Percentiles rank a stretch among this genome's conserved stretches.
Evolutionary conservation across 2,888 invertebrate species (phyloP).

Genomic region (Tipula helvola): DNA sequence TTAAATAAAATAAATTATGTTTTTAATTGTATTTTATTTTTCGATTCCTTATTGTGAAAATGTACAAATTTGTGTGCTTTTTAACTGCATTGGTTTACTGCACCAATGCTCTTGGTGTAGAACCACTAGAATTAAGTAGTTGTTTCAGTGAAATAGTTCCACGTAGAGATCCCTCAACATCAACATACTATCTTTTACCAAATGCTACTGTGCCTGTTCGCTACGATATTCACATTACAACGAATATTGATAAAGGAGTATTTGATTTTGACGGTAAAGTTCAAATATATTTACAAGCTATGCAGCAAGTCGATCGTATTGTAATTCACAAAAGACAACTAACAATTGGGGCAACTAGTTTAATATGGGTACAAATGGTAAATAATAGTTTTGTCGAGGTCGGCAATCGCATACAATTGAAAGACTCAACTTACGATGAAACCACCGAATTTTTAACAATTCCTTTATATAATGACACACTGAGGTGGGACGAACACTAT

Average conservation of each 20-base stretch:
- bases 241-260: slow-evolving; percentile 24
- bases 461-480: not conserved
- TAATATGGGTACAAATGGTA: slow-evolving; percentile 14
- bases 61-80: not conserved
- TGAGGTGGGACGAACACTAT: not conserved
- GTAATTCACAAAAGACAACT: slow-evolving; percentile 25
- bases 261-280: slow-evolving; percentile 24
- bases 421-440: not conserved
- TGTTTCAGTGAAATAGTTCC: not conserved
- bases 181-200: slow-evolving; percentile 25
- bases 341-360: slow-evolving; percentile 18
- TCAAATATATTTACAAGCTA: slow-evolving; percentile 19
- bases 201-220: slow-evolving; percentile 39
- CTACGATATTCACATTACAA: slow-evolving; percentile 34
- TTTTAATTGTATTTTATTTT: too few species aligned
- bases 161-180: not conserved
- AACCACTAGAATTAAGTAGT: not conserved
- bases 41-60: too few species aligned
- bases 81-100: not conserved
- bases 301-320: slow-evolving; percentile 16
- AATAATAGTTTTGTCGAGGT: not conserved
- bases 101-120: not conserved
- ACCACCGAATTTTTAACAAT: slow-evolving; percentile 24
- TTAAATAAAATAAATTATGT: too few species aligned
- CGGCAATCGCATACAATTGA: not conserved